Percentiles rank a stretch among this genome's conserved stretches.
Evolutionary conservation across 2,797 vertebrate genomes (phyloP).

Genomic region (Thalassophryne amazonica): DNA sequence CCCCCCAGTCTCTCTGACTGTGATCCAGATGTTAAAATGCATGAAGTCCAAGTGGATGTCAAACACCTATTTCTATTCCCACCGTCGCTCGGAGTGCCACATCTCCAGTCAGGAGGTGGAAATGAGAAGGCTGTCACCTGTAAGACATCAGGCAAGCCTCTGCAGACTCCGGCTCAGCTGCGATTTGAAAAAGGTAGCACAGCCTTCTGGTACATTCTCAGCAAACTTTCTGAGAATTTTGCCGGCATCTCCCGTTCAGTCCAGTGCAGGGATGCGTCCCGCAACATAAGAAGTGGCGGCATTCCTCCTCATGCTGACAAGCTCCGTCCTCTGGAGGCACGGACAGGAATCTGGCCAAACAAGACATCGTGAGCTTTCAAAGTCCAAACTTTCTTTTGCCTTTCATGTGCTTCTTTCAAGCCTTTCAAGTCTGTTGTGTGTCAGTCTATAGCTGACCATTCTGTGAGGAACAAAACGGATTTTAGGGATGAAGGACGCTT

Average conservation of each 20-base stretch:
- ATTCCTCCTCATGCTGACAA: conserved; percentile 16
- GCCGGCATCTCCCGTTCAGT: neutral
- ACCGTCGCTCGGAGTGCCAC: conserved; percentile 6
- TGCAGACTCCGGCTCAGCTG: conserved; percentile 11
- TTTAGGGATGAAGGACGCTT: neutral
- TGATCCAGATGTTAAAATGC: conserved; percentile 41
- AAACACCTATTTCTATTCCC: conserved; percentile 7
- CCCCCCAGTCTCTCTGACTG: too few species aligned
- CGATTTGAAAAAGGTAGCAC: conserved; percentile 17
- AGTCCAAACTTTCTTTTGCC: neutral
- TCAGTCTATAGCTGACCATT: neutral
- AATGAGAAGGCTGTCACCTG: conserved; percentile 4
- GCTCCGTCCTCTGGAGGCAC: conserved; percentile 28
- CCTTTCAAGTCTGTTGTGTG: too few species aligned
- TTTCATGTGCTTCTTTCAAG: conserved; percentile 25
- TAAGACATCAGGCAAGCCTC: neutral
- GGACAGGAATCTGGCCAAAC: conserved; percentile 19
- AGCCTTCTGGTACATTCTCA: conserved; percentile 11
- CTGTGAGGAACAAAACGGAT: neutral
- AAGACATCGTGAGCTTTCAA: conserved; percentile 10
- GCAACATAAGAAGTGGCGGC: conserved; percentile 24
- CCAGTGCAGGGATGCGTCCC: conserved; percentile 41
- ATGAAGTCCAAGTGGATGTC: neutral
- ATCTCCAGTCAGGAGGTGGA: conserved; percentile 11
- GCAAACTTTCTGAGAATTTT: neutral